A percentile compares a stretch with the other conserved stretches of the same genome.
Conservation (phyloP, 2,797 vertebrate species). For the Botia kubotai region DNA sequence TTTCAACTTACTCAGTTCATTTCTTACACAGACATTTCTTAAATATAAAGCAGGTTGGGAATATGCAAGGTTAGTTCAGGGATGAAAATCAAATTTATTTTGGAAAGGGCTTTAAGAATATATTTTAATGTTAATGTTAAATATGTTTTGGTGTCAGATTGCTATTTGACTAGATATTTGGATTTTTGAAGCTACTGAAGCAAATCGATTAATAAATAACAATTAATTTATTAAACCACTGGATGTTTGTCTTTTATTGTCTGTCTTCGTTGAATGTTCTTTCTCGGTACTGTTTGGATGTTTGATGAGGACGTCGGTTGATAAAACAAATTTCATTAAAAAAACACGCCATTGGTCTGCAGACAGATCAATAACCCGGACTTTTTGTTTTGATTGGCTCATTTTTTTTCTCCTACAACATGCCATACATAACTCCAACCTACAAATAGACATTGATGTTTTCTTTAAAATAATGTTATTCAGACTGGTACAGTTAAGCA, state of each 20-base stretch:
- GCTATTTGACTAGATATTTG: slow-evolving; percentile 61
- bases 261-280: background rate
- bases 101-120: slow-evolving; percentile 44
- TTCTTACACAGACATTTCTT: slow-evolving; percentile 2
- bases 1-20: background rate
- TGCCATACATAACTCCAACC: slow-evolving; percentile 8
- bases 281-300: background rate
- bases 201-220: slow-evolving; percentile 72
- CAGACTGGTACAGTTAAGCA: background rate
- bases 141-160: slow-evolving; percentile 67
- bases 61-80: slow-evolving; percentile 28
- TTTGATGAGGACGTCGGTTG: background rate
- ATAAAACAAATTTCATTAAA: too few relatives aligned
- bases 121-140: too few relatives aligned
- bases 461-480: slow-evolving; percentile 27
- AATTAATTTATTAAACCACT: slow-evolving; percentile 78
- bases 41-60: slow-evolving; percentile 3
- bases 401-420: slow-evolving; percentile 20
- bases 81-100: slow-evolving; percentile 34
- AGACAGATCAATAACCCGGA: slow-evolving; percentile 3
- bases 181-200: slow-evolving; percentile 56
- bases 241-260: slow-evolving; percentile 41
- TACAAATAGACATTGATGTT: slow-evolving; percentile 13
- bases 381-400: slow-evolving; percentile 49
- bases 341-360: slow-evolving; percentile 33